Evolutionary conservation across 2,797 vertebrate species (phyloP), one percentile per base, ranked within the genome.

Genomic region (Cynopterus sphinx): DNA sequence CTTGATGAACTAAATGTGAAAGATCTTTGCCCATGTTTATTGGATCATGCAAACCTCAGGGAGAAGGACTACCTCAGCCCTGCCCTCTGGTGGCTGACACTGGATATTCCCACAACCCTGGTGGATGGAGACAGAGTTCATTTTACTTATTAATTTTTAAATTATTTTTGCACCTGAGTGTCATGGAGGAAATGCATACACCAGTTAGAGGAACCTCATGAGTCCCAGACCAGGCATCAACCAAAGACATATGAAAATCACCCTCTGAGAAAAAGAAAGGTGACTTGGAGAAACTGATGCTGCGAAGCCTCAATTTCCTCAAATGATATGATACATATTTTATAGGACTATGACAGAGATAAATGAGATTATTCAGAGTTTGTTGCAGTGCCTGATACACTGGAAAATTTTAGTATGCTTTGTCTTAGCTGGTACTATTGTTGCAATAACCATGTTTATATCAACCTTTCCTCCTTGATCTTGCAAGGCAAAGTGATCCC

Each of bases 181-280:
- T 53, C 33, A 15, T 31, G 15, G 15, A 97, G 43, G 51, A 93
- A 95, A 73, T 41, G 5, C 36, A 39, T 53, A 65, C 16, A 59
- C 70, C 82, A 57, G 12, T 63, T 73, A 59, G 68, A 77, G 11
- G 68, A 83, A 71, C 5, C 3, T 49, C n/a, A 9, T 21, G 26
- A 94, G n/a, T 51, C 41, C 65, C 90, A 74, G 57, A 41, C 31
- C 28, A 59, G 43, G 63, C n/a, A 55, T 36, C 36, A 16, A 8
- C 43, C 75, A 91, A 91, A 87, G 79, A 77, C 43, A 83, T 82
- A 57, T 75, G 43, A 74, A 53, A 97, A 87, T 49, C 33, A 28
- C 9, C 13, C 22, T 85, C 89, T 68, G 39, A n/a, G 95, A 81
- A 73, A 31, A 85, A 61, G 21, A 22, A 49, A 36, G 22, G 63